Percentiles rank a stretch among this genome's conserved stretches.
Evolutionary conservation across 1,140 invertebrate species (phyloP).

Genomic region (Drosophila parabipectinata): DNA sequence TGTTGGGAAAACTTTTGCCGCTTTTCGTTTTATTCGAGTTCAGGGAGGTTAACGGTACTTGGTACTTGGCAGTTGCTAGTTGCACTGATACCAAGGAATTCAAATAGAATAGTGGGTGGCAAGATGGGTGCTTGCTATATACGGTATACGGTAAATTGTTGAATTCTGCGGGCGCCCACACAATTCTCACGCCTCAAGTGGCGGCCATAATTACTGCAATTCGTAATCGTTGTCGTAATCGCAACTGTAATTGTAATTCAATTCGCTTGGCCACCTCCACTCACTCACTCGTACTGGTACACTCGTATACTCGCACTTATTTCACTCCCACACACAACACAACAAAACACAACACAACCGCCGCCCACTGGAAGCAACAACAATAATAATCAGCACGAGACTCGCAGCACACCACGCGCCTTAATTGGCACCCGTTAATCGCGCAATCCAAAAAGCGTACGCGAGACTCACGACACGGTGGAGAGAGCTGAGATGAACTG

Average conservation of each 20-base stretch:
- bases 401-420: constrained; percentile 38
- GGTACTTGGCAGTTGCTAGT: constrained; percentile 6
- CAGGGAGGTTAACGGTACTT: constrained; percentile 40
- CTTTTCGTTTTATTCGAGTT: constrained; percentile 52
- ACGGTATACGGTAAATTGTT: constrained; percentile 24
- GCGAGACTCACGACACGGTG: constrained; percentile 2
- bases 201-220: constrained; percentile 67
- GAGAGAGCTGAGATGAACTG: constrained; percentile 20
- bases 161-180: constrained; percentile 72
- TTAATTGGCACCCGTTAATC: constrained; percentile 55
- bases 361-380: constrained; percentile 8
- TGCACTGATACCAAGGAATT: constrained; percentile 47
- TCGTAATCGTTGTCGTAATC: constrained; percentile 38
- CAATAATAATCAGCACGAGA: constrained; percentile 33
- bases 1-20: constrained; percentile 38
- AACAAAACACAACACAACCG: not conserved
- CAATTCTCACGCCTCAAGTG: constrained; percentile 61
- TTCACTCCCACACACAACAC: not conserved
- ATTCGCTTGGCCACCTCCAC: constrained; percentile 65
- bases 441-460: constrained; percentile 39
- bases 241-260: constrained; percentile 74
- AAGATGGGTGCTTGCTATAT: not conserved
- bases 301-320: not conserved
- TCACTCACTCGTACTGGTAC: not conserved
- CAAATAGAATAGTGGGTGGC: constrained; percentile 17